These are phyloP conservation scores for Euschistus heros DNA, from an alignment of 1,140 invertebrate genomes.

Conservation along the genomic window DNA sequence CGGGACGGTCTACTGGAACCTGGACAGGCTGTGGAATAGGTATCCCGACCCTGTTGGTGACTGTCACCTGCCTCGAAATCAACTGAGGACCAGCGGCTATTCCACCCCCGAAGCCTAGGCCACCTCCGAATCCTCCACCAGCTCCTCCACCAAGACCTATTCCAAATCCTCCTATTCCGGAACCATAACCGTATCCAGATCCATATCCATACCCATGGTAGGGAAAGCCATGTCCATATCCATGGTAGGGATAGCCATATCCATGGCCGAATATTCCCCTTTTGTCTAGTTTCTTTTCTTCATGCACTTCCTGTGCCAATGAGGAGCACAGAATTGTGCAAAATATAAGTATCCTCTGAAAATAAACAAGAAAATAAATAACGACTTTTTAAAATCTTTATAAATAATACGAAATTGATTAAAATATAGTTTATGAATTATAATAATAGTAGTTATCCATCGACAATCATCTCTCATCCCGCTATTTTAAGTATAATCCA, in stretches of 20 bases:
- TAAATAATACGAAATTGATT: no score
- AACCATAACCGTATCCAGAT: neutral
- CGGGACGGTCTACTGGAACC: conserved; percentile 28
- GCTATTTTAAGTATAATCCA: no score
- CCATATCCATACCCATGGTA: neutral
- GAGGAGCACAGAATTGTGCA: neutral
- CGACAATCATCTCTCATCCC: no score
- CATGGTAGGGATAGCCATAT: neutral
- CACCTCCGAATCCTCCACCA: neutral
- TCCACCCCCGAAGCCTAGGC: neutral
- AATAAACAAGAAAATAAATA: no score
- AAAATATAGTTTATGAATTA: no score
- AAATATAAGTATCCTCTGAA: no score
- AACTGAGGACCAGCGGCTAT: neutral
- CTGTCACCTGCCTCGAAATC: conserved; percentile 31
- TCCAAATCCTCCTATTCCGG: neutral
- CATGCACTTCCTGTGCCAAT: neutral
- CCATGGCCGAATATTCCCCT: conserved; percentile 4
- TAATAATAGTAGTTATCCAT: no score
- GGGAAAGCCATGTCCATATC: neutral
- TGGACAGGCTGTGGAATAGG: conserved; percentile 22
- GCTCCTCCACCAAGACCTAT: neutral
- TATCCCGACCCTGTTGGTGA: conserved; percentile 38
- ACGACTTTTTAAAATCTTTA: no score
- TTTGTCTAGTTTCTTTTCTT: conserved; percentile 11